phyloP scores from a whole-genome alignment of 2,797 vertebrate genomes.

The Peromyscus melanophrys region DNA sequence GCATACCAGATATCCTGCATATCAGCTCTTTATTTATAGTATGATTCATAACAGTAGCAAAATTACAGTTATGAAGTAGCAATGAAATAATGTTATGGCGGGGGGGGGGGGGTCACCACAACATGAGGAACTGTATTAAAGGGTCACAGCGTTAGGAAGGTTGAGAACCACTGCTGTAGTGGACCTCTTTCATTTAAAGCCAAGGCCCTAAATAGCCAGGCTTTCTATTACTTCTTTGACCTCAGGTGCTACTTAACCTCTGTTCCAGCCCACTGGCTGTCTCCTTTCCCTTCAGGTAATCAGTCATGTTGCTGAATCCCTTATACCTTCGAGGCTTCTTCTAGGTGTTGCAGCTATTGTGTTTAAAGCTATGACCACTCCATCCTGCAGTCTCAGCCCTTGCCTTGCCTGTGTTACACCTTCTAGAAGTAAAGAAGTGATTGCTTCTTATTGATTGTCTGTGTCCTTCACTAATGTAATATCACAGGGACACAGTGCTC shows the following conservation, averaged over 20 bases:
- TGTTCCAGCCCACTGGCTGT: neutral
- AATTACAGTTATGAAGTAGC: neutral
- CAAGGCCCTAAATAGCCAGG: neutral
- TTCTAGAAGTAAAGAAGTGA: constrained; percentile 1
- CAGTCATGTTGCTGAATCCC: neutral
- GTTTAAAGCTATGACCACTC: neutral
- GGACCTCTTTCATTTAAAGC: neutral
- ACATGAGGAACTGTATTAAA: neutral
- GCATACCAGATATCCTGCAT: neutral
- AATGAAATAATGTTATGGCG: neutral
- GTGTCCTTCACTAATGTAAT: constrained; percentile 24
- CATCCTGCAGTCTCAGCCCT: neutral
- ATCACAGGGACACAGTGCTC: neutral
- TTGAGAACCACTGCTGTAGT: neutral
- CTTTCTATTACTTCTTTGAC: neutral
- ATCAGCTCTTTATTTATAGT: neutral
- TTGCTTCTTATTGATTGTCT: constrained; percentile 7
- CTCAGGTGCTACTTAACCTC: neutral
- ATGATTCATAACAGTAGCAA: neutral
- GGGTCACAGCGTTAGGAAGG: neutral
- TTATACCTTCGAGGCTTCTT: neutral
- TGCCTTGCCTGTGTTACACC: neutral
- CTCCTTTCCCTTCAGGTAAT: neutral
- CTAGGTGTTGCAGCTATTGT: neutral
- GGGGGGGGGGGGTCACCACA: neutral